Evolutionary conservation across 2,888 invertebrate genomes (phyloP), one percentile per base, ranked within the genome.

Genomic region (Sturmia bella): DNA sequence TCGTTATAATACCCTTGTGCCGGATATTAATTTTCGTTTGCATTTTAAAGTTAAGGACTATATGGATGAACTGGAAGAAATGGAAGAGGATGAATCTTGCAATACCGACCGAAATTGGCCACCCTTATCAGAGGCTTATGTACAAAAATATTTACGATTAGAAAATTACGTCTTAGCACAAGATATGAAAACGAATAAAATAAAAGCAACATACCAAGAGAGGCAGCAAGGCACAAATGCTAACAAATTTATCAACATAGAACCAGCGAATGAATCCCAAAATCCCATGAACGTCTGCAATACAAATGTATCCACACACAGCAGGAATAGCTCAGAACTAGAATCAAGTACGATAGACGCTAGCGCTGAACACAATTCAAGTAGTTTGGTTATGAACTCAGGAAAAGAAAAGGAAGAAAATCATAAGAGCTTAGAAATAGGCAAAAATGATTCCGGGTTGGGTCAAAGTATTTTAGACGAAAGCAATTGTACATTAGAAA

Each of bases 1-100:
- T 70, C 86, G 91, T 32, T 90, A 90, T 54, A 90, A 89, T 72
- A 90, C 89, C 0, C 84, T 91, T 0, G 85, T 89, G 45, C 86
- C 87, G 0, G 90, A 91, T 72, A 83, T 90, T 70, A 86, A 89
- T 84, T 84, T 91, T 86, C 73, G 88, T 80, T 76, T 89, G 86
- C 83, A 86, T 87, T 81, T 89, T 68, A 86, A 89, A 75, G 87
- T 91, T 0, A 90, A 90, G 64, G 90, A 91, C 73, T 90, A 86
- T 69, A 87, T 90, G n/a, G 85, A 88, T 50, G 84, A 84, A n/a
- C 85, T 85, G 64, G 85, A 86, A 73, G 68, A 66, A 64, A 69
- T 63, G 70, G 79, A 74, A n/a, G 80, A 73, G 6, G 54, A 43
- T 12, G 72, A 52, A 43, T 45, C 56, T 3, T 37, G 19, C 6